Conservation (phyloP, 2,888 invertebrate species). For the Odiellus spinosus region DNA sequence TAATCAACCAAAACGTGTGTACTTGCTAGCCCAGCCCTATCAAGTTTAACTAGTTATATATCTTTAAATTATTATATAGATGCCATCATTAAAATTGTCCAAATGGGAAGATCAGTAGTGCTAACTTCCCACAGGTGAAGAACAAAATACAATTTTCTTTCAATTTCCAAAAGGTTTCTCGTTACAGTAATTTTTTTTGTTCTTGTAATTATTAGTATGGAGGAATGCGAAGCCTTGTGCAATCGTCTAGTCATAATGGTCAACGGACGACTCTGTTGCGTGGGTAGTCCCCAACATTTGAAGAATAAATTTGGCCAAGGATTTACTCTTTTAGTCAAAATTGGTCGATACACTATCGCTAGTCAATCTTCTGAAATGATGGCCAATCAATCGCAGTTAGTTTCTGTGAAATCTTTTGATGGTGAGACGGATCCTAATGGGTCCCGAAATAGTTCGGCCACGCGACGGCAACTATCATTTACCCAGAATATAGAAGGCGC, state of each 20-base stretch:
- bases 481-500: conserved; percentile 6
- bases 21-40: too few relatives aligned
- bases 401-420: conserved; percentile 21
- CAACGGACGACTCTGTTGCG: conserved; percentile 40
- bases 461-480: not conserved
- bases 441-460: not conserved
- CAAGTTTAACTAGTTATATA: too few relatives aligned
- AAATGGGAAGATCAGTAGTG: conserved; percentile 54
- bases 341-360: conserved; percentile 6
- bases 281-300: conserved; percentile 35
- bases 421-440: conserved; percentile 18
- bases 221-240: conserved; percentile 45
- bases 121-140: conserved; percentile 45
- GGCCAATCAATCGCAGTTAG: conserved; percentile 17
- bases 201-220: conserved; percentile 30
- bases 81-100: conserved; percentile 44
- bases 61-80: too few relatives aligned
- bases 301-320: conserved; percentile 31
- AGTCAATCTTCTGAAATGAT: conserved; percentile 12
- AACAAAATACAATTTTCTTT: too few relatives aligned
- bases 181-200: not conserved
- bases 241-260: conserved; percentile 41
- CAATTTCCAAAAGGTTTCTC: too few relatives aligned
- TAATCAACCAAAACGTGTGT: too few relatives aligned
- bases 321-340: conserved; percentile 28